Evolutionary conservation across 37 sponge, comb jelly and placozoan species (phyloP).

Genomic region (Eunapius fragilis): DNA sequence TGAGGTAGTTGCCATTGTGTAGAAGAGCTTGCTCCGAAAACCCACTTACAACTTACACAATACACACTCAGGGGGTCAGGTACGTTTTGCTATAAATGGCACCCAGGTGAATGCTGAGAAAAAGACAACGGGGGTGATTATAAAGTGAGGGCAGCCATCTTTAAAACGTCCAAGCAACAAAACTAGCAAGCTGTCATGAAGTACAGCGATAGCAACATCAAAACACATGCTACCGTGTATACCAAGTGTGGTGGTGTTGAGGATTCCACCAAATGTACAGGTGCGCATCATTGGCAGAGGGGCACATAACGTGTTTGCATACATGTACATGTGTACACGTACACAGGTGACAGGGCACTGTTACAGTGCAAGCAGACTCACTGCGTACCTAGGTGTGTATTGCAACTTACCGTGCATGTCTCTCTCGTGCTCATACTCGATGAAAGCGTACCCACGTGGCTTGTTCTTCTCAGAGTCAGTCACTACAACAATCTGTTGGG

Average conservation of each 20-base stretch:
- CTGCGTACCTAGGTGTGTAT: no score
- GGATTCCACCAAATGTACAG: no score
- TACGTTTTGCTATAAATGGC: neutral
- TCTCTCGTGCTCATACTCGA: conserved; percentile 93
- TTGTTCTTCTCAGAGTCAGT: conserved; percentile 60
- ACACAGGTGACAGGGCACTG: no score
- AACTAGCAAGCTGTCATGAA: conserved; percentile 7
- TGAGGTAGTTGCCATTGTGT: neutral
- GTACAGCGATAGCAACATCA: no score
- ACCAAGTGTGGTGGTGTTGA: neutral
- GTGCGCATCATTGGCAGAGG: no score
- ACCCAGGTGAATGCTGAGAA: neutral
- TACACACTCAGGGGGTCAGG: conserved; percentile 10
- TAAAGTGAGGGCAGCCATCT: neutral
- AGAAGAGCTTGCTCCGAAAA: conserved; percentile 7
- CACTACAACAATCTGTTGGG: conserved; percentile 66
- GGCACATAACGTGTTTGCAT: no score
- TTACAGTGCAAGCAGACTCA: no score
- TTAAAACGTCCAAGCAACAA: conserved; percentile 1
- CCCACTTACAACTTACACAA: conserved; percentile 48
- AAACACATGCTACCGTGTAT: no score
- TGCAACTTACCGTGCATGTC: conserved; percentile 88
- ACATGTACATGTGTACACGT: no score
- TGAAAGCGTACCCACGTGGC: conserved; percentile 94
- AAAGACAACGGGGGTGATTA: neutral